These are phyloP conservation scores for Trialeurodes vaporariorum DNA, from an alignment of 1,140 invertebrate species.

Conservation along the genomic window DNA sequence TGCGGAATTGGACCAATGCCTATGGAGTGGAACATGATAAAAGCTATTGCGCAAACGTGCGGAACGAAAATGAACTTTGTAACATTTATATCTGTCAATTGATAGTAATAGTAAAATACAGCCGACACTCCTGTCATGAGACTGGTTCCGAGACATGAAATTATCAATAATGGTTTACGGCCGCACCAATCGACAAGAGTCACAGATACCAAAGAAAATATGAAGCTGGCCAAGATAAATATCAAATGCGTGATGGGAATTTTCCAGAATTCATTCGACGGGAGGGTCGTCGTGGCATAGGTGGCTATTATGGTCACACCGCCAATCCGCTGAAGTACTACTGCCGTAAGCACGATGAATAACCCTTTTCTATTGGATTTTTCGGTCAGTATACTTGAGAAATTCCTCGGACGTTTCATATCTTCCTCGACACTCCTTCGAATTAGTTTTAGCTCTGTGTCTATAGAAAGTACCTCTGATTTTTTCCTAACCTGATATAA, in stretches of 20 bases:
- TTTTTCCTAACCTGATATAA: too few relatives aligned
- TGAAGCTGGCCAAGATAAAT: too few relatives aligned
- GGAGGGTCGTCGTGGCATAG: slow-evolving; percentile 21
- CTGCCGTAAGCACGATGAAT: slow-evolving; percentile 20
- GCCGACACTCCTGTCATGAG: slow-evolving; percentile 10
- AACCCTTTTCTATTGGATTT: too few relatives aligned
- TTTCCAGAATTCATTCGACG: too few relatives aligned
- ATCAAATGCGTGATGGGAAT: too few relatives aligned
- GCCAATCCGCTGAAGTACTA: slow-evolving; percentile 21
- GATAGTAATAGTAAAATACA: neutral
- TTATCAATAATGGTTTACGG: slow-evolving; percentile 40
- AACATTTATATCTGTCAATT: neutral
- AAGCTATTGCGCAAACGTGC: slow-evolving; percentile 16
- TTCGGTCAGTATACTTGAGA: too few relatives aligned
- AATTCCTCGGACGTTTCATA: too few relatives aligned
- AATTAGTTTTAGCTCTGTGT: too few relatives aligned
- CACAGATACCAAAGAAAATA: neutral
- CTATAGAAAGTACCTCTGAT: too few relatives aligned
- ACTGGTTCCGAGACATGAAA: slow-evolving; percentile 27
- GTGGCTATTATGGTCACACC: slow-evolving; percentile 23
- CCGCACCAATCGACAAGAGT: slow-evolving; percentile 36
- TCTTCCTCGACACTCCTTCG: too few relatives aligned
- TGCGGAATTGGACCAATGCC: slow-evolving; percentile 27
- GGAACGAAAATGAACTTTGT: slow-evolving; percentile 16
- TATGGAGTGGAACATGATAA: slow-evolving; percentile 21